A percentile compares a stretch with the other conserved stretches of the same genome.
Evolutionary conservation across 2,113 vertebrate species (phyloP).

Genomic region (Siniperca knerii): DNA sequence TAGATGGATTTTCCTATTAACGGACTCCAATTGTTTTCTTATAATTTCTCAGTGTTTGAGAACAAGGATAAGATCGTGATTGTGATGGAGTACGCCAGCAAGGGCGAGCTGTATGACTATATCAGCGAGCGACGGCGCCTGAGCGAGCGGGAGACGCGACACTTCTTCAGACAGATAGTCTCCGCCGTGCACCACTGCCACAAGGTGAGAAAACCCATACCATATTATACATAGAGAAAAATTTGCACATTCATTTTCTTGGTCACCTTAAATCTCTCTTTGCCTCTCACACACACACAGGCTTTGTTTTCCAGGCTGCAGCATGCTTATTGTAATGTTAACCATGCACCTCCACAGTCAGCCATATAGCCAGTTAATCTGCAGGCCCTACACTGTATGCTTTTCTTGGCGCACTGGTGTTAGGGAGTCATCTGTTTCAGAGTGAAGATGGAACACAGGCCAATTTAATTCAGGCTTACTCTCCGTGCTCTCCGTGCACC

Average conservation of each 20-base stretch:
- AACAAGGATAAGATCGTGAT: constrained; percentile 99
- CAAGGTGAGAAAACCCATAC: constrained; percentile 86
- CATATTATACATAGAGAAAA: not conserved
- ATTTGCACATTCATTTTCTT: constrained; percentile 2
- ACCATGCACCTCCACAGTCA: constrained; percentile 53
- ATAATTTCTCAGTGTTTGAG: constrained; percentile 91
- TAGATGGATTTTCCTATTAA: constrained; percentile 24
- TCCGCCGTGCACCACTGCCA: constrained; percentile 98
- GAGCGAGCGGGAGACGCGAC: constrained; percentile 93
- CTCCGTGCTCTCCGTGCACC: constrained; percentile 32
- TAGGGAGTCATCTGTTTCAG: constrained; percentile 74
- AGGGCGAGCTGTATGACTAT: constrained; percentile 98
- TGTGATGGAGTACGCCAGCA: constrained; percentile 95
- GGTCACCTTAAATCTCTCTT: constrained; percentile 1
- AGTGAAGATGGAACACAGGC: constrained; percentile 64
- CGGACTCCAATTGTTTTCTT: constrained; percentile 37
- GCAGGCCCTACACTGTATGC: constrained; percentile 53
- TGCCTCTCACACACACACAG: constrained; percentile 1
- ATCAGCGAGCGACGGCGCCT: constrained; percentile 94
- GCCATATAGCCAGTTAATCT: constrained; percentile 60
- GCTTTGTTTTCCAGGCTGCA: constrained; percentile 41
- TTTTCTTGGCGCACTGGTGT: constrained; percentile 66
- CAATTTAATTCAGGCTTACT: constrained; percentile 65
- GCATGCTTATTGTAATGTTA: constrained; percentile 48
- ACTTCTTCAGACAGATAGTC: constrained; percentile 98